Conservation (phyloP, 2,888 invertebrate species). For the Xestobium rufovillosum region DNA sequence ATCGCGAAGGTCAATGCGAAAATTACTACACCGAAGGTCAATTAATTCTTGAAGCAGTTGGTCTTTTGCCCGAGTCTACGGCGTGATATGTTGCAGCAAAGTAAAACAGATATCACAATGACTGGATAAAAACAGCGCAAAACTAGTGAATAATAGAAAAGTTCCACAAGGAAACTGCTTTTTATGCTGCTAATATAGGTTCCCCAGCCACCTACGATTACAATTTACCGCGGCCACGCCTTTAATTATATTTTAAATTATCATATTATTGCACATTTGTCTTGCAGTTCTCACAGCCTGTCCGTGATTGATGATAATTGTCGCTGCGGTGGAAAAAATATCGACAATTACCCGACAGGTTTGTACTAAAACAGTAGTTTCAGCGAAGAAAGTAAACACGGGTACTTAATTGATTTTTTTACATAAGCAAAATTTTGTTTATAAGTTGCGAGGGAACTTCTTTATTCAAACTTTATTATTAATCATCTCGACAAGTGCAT, state of each 20-base stretch:
- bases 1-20: conserved; percentile 2
- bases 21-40: neutral
- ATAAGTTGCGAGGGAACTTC: no score
- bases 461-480: no score
- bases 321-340: no score
- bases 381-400: no score
- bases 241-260: conserved; percentile 2
- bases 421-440: no score
- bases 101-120: conserved; percentile 1
- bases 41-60: no score
- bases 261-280: conserved; percentile 1
- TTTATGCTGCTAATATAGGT: neutral
- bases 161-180: conserved; percentile 1
- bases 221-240: conserved; percentile 1
- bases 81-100: conserved; percentile 1
- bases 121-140: conserved; percentile 1
- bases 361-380: no score
- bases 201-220: neutral
- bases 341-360: no score
- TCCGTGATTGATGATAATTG: conserved; percentile 2
- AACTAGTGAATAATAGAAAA: conserved; percentile 1
- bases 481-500: no score
- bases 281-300: conserved; percentile 3
- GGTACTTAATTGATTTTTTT: no score
- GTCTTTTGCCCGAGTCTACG: neutral